Base-by-base conservation (phyloP, 2,113 vertebrate species). In the Dicerorhinus sumatrensis region DNA sequence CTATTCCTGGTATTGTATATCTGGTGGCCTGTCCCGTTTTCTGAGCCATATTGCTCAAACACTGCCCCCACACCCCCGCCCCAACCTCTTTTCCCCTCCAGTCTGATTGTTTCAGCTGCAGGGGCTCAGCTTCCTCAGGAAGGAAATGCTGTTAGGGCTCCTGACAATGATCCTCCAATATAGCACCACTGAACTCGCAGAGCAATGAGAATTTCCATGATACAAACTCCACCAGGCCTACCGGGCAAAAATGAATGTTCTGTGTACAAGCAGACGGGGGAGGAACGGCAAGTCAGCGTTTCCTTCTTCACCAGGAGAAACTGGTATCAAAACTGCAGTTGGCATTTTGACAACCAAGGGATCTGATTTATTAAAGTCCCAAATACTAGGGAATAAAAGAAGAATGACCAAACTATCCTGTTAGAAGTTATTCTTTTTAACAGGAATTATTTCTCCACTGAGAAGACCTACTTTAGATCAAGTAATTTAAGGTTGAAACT, bases 101-200 rank as follows among this genome's bases (percentile, higher is more conserved):
- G 98, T 51, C 98, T 89, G 96, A 98, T 99, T 99, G 98, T 99
- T 98, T 98, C 97, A 79, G 97, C 97, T 84, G 95, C 97, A 97
- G 97, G 98, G 98, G 97, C 98, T 98, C 96, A 82, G 90, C 98
- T 98, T 99, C 98, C 99, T 98, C 98, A 98, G 99, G 99, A 99
- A 99, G 99, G 98, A 99, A 99, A 93, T 63, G 92, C 94, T 94
- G 87, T 69, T 84, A 62, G 96, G 85, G 82, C 98, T 97, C 97
- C 81, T 88, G 98, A 98, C 98, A 98, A 98, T 96, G 97, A 98
- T 83, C 60, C 93, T 97, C 96, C 84, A 56, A 72, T 89, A 91
- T 1, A 90, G 2, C 58, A 79, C 87, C 81, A 18, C 94, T 25
- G 39, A 91, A 7, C 83, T 73, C 48, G 0, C 54, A 0, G 84